A percentile compares a stretch with the other conserved stretches of the same genome.
Evolutionary conservation across 2,797 vertebrate genomes (phyloP).

Genomic region (Sciaenops ocellatus): DNA sequence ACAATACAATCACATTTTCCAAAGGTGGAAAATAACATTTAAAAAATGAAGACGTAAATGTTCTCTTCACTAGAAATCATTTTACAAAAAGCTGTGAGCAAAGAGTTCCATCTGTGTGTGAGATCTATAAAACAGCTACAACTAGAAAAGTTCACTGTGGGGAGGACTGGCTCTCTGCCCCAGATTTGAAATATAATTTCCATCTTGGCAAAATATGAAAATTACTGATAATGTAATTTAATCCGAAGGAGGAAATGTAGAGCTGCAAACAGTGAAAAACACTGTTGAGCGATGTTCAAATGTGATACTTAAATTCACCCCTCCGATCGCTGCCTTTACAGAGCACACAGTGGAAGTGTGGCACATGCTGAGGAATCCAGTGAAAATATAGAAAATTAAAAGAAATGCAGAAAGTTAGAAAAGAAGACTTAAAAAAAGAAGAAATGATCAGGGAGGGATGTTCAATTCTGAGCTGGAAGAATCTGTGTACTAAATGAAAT

Average conservation of each 20-base stretch:
- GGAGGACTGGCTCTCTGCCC: neutral
- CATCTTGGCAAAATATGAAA: constrained; percentile 12
- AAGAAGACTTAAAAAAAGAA: neutral
- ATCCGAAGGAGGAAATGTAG: neutral
- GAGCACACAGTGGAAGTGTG: neutral
- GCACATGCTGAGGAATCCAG: neutral
- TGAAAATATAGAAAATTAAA: constrained; percentile 3
- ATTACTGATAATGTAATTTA: constrained; percentile 26
- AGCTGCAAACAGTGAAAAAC: constrained; percentile 1
- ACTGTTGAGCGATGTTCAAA: neutral
- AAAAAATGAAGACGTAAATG: neutral
- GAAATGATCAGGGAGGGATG: neutral
- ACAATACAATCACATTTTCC: neutral
- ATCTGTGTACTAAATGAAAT: constrained; percentile 20
- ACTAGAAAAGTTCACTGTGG: neutral
- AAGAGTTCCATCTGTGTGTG: constrained; percentile 14
- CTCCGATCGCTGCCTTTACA: neutral
- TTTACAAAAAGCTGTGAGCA: neutral
- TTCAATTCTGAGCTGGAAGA: constrained; percentile 22
- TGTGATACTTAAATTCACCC: constrained; percentile 5
- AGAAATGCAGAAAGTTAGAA: neutral
- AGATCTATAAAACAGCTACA: constrained; percentile 2
- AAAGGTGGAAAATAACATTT: neutral
- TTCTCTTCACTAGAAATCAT: neutral
- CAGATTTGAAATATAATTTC: neutral